Evolutionary conservation across 2,888 invertebrate genomes (phyloP), one percentile per base, ranked within the genome.

Genomic region (Cephus nigrinus): DNA sequence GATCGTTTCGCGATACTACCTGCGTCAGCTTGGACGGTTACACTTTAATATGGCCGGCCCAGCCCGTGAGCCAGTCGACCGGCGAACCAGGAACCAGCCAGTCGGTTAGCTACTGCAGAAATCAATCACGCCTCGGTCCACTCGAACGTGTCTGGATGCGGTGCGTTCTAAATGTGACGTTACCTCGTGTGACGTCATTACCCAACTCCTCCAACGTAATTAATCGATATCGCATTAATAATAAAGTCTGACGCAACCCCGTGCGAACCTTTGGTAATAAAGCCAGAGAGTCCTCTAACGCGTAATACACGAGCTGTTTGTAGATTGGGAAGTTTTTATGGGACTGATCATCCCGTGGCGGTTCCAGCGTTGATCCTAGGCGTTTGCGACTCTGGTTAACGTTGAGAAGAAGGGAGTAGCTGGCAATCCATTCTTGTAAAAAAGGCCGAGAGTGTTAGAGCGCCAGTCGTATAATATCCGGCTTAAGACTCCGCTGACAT

Each of bases 401-500:
- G 9, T 5, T 5, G 40, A 55, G 40, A 23, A 15, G 23, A 55
- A 55, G 40, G 40, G 40, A 23, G 40, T 23, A 55, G 40, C 40
- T 40, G 40, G 40, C 9, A 23, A 15, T 55, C 40, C 9, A 9
- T 55, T 55, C 40, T 55, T 23, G 9, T 55, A 55, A 55, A 40
- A 55, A 55, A 15, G 40, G 9, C 5, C 2, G 23, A 23, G 40
- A 55, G 40, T 9, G 40, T 55, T 15, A 23, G 23, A 23, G 9
- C 40, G 40, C 23, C 5, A 55, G 40, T 5, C 31, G 71, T 71
- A 71, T 71, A 71, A 71, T 71, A 71, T 71, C 71, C 71, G 71
- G 71, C 71, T 71, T 71, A 71, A 71, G 71, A 71, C 71, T 71
- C 71, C 9, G 31, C 71, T 71, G 71, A 71, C 71, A 15, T 71